These are phyloP conservation scores for Neodiprion pinetum DNA, from an alignment of 1,140 invertebrate genomes.

Conservation along the genomic window DNA sequence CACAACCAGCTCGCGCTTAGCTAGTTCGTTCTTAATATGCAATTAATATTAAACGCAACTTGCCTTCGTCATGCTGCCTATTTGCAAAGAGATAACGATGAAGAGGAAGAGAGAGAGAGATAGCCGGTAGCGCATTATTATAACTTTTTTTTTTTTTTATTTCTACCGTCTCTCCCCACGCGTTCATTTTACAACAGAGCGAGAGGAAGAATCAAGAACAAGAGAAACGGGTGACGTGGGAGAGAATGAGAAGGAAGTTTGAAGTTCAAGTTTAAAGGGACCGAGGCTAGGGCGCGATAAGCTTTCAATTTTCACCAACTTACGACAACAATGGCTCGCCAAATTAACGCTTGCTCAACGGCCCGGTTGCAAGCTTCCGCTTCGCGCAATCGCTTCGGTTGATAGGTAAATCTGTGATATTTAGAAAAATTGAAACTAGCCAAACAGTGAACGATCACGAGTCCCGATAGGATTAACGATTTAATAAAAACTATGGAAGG, in stretches of 20 bases:
- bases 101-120: conserved; percentile 19
- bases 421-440: background rate
- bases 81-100: conserved; percentile 41
- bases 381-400: conserved; percentile 43
- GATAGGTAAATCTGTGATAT: background rate
- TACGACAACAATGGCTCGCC: conserved; percentile 39
- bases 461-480: background rate
- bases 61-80: conserved; percentile 43
- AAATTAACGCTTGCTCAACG: conserved; percentile 41
- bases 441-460: background rate
- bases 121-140: background rate
- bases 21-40: conserved; percentile 60
- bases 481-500: too few relatives aligned
- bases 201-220: conserved; percentile 25
- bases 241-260: background rate
- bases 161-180: too few relatives aligned
- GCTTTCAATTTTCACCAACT: conserved; percentile 48
- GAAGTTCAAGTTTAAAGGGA: conserved; percentile 8
- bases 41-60: conserved; percentile 57
- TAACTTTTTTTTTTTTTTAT: background rate
- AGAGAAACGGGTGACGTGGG: conserved; percentile 9
- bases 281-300: conserved; percentile 36
- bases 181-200: conserved; percentile 11
- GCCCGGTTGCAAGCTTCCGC: conserved; percentile 13
- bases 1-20: conserved; percentile 43